Evolutionary conservation across 2,888 invertebrate species (phyloP).

Genomic region (Bembecia ichneumoniformis): DNA sequence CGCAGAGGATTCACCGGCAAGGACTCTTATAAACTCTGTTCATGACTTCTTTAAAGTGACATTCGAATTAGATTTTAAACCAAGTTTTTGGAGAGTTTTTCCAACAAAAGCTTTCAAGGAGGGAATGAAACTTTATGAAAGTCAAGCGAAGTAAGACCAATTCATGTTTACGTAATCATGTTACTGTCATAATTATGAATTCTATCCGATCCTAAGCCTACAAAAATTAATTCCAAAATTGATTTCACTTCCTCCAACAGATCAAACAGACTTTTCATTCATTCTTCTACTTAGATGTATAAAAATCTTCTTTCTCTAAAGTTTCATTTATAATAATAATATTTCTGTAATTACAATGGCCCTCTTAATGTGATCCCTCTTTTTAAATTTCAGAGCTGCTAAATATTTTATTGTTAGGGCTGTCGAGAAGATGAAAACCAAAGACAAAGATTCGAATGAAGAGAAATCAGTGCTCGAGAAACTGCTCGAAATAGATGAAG

Average conservation of each 20-base stretch:
- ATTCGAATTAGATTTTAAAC: conserved; percentile 27
- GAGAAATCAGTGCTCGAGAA: conserved; percentile 74
- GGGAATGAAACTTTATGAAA: conserved; percentile 7
- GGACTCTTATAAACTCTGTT: conserved; percentile 6
- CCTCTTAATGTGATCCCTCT: not conserved
- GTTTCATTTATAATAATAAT: not conserved
- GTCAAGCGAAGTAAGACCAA: conserved; percentile 5
- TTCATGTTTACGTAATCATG: not conserved
- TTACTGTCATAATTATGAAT: not conserved
- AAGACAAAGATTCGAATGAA: conserved; percentile 21
- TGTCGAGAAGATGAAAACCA: conserved; percentile 24
- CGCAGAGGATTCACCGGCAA: conserved; percentile 11
- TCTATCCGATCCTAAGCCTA: not conserved
- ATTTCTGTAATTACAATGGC: not conserved
- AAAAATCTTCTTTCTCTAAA: not conserved
- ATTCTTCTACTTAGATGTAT: no score
- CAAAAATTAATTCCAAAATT: no score
- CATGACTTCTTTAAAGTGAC: conserved; percentile 2
- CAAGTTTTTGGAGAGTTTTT: conserved; percentile 59
- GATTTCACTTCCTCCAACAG: no score
- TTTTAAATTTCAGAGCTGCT: conserved; percentile 19
- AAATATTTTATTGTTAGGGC: conserved; percentile 29
- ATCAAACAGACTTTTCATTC: no score
- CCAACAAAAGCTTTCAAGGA: conserved; percentile 6
- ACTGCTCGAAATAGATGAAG: conserved; percentile 69